Evolutionary conservation across 92 coral and sea anemone genomes (phyloP).

Genomic region (Zoanthus solanderi): DNA sequence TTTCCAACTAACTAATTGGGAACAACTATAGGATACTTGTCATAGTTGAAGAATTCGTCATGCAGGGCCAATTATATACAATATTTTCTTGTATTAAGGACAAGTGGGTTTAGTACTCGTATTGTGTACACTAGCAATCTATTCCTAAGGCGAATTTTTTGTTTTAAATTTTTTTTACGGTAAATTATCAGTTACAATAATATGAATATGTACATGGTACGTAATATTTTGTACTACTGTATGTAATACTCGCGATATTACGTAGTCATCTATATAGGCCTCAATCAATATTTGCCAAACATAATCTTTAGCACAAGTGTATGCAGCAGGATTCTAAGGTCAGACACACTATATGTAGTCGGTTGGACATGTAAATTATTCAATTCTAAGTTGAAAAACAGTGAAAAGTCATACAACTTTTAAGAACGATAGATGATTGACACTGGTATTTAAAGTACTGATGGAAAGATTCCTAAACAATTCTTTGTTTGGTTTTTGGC

Average conservation of each 20-base stretch:
- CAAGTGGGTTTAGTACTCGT: slow-evolving; percentile 4
- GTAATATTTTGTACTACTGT: neutral
- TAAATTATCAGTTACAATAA: too few relatives aligned
- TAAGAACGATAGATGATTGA: neutral
- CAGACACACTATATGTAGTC: neutral
- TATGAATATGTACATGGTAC: too few relatives aligned
- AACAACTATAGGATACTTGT: neutral
- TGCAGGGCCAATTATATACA: slow-evolving; percentile 32
- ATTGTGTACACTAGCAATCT: neutral
- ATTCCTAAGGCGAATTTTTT: neutral
- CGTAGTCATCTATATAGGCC: neutral
- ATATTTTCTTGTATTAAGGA: slow-evolving; percentile 5
- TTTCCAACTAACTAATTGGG: neutral
- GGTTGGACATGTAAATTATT: neutral
- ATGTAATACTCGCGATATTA: neutral
- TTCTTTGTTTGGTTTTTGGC: neutral
- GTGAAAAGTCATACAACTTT: neutral
- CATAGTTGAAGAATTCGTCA: neutral
- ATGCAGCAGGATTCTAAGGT: neutral
- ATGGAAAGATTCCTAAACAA: neutral
- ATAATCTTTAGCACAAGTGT: neutral
- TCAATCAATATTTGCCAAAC: neutral
- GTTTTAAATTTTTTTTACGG: too few relatives aligned
- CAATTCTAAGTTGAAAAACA: neutral
- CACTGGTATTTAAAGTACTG: neutral